Evolutionary conservation across 2,888 invertebrate genomes (phyloP).

Genomic region (Lymantria dispar): DNA sequence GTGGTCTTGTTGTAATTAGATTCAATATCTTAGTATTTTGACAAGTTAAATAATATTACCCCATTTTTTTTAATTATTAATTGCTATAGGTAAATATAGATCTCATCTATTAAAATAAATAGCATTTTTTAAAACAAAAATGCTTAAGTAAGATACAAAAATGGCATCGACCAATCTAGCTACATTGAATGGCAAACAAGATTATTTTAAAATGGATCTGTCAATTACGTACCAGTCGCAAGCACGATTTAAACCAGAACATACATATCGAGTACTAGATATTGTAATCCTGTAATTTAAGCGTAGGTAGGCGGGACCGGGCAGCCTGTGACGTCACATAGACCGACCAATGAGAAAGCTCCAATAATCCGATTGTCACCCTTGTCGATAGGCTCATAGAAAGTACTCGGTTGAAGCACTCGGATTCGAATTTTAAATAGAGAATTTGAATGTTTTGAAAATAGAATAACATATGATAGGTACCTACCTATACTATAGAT

Average conservation of each 20-base stretch:
- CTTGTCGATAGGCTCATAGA: conserved; percentile 35
- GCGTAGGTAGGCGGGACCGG: conserved; percentile 58
- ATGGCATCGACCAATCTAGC: not conserved
- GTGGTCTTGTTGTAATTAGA: too few relatives aligned
- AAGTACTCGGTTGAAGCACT: conserved; percentile 9
- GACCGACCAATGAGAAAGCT: conserved; percentile 57
- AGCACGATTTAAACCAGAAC: conserved; percentile 1
- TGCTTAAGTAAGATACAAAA: not conserved
- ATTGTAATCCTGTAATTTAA: conserved; percentile 58
- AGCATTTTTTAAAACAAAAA: too few relatives aligned
- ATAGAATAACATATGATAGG: not conserved
- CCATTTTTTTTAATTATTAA: too few relatives aligned
- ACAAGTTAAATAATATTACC: too few relatives aligned
- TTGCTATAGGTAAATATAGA: too few relatives aligned
- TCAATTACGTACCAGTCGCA: not conserved
- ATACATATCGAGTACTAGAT: conserved; percentile 40
- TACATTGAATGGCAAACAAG: not conserved
- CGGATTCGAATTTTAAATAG: conserved; percentile 5
- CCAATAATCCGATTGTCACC: conserved; percentile 63
- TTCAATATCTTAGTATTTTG: too few relatives aligned
- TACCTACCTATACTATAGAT: too few relatives aligned
- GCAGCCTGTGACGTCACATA: conserved; percentile 63
- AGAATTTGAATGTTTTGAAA: not conserved
- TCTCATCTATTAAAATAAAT: too few relatives aligned
- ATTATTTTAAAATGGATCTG: not conserved